Base-by-base conservation (phyloP, 2,113 vertebrate genomes). In the Suricata suricatta region DNA sequence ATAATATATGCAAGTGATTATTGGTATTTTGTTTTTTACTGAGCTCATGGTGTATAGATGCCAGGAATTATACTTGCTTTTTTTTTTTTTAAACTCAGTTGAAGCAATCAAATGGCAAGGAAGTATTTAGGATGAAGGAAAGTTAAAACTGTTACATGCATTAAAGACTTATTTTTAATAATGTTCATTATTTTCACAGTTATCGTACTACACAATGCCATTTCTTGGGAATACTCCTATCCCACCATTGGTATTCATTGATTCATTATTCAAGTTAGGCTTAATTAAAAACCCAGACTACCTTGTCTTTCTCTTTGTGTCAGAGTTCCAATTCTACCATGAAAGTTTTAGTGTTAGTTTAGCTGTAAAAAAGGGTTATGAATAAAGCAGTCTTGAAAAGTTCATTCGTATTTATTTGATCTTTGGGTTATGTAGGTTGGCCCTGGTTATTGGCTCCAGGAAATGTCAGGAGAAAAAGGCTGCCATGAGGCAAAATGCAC, bases 371-470 rank as follows among this genome's bases (percentile, higher is more conserved):
- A 71, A 83, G 60, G 54, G 3, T 90, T 82, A 52, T 60, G 13
- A 79, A 41, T 88, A 90, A 92, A 6, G 27, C 60, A 88, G 1
- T 63, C 69, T 79, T 38, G 33, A 93, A 76, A 96, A 93, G 44
- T 35, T 94, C 15, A 31, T 74, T 79, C 63, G 35, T 88, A 44
- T 83, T 97, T 90, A 57, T 84, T 97, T 97, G 74, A 27, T 95
- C 25, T 64, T 72, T 95, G 21, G 71, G 44, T 71, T 88, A 15
- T 60, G 4, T 92, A 72, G 57, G 38, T 89, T 54, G 63, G 4
- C 31, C 57, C 1, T 85, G 29, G 88, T 66, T 97, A n/a, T 16
- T 82, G 52, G 35, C 33, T 88, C 9, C 64, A 69, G 44, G 33
- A 79, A 63, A 33, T 69, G 8, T 29, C 25, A 93, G 52, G 50